Evolutionary conservation across 2,113 vertebrate species (phyloP), one percentile per base, ranked within the genome.

Genomic region (Xenopus laevis): DNA sequence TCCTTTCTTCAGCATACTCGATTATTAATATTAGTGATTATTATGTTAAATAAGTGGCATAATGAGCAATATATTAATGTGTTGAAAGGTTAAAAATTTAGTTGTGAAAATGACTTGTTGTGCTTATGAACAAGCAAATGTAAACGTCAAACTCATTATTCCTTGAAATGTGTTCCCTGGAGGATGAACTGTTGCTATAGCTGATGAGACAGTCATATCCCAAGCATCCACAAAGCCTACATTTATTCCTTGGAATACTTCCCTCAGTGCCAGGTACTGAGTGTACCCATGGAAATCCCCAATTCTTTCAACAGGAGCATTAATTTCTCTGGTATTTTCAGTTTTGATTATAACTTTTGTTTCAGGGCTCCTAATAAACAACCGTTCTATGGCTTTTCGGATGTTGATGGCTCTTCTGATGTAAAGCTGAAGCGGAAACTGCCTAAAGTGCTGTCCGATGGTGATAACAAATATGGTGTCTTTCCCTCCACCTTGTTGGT

Each of bases 141-240:
- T 74, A 68, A 71, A 79, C 12, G 80, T 78, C 71, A 81, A n/a
- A 11, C 72, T 74, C 65, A 84, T 79, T 69, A 84, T 81, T 57
- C 65, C 79, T 44, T 4, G 30, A 71, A 82, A 33, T 3, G 80
- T 71, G 0, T 17, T 2, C 1, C 64, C 45, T 13, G 27, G 47
- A 0, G 68, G 78, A 30, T 83, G 79, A 27, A 72, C 0, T 0
- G 0, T 12, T 3, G 55, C 17, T 0, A 40, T 17, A 1, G 18
- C 66, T 8, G 50, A 71, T 13, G 79, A 77, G 21, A 59, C 68
- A 0, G 69, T 75, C 71, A 77, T 74, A 52, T 79, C 78, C 83
- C 83, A 81, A 45, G 74, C 79, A 60, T 73, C 77, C 13, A 62
- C n/a, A 16, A 82, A 15, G 4, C 65, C 60, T 7, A 84, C 47